Percentiles rank a stretch among this genome's conserved stretches.
phyloP scores from a whole-genome alignment of 2,113 vertebrate genomes.

The Salvelinus alpinus region DNA sequence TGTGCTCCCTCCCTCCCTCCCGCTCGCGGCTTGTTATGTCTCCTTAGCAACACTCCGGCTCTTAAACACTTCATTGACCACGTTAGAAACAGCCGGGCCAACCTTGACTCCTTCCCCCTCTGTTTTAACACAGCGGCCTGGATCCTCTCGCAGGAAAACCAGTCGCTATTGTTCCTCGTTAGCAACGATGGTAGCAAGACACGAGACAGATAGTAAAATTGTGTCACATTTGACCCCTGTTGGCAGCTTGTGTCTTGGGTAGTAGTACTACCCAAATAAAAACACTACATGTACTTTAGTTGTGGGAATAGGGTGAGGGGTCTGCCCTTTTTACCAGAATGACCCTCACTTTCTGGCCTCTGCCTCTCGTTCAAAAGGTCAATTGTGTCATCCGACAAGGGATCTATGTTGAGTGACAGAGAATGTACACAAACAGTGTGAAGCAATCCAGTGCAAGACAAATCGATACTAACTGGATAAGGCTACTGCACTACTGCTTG shows the following conservation, averaged over 20 bases:
- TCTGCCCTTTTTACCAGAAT: background rate
- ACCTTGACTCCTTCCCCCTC: background rate
- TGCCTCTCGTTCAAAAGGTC: background rate
- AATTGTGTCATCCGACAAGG: background rate
- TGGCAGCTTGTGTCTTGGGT: background rate
- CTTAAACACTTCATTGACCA: background rate
- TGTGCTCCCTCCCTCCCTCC: background rate
- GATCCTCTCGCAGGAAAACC: background rate
- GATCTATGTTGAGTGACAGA: too few relatives aligned
- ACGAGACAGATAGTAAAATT: background rate
- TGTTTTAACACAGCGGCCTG: background rate
- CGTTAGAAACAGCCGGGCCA: background rate
- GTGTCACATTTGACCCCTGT: background rate
- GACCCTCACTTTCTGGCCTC: background rate
- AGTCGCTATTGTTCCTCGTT: background rate
- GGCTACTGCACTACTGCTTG: too few relatives aligned
- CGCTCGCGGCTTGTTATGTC: background rate
- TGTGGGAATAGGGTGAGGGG: background rate
- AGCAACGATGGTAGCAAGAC: background rate
- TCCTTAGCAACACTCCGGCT: background rate
- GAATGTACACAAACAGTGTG: too few relatives aligned
- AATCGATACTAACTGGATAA: too few relatives aligned
- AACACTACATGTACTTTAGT: background rate
- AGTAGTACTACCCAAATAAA: background rate
- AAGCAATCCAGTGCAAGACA: too few relatives aligned